These are phyloP conservation scores for Schrankia costaestrigalis DNA, from an alignment of 2,888 invertebrate genomes.

Conservation along the genomic window DNA sequence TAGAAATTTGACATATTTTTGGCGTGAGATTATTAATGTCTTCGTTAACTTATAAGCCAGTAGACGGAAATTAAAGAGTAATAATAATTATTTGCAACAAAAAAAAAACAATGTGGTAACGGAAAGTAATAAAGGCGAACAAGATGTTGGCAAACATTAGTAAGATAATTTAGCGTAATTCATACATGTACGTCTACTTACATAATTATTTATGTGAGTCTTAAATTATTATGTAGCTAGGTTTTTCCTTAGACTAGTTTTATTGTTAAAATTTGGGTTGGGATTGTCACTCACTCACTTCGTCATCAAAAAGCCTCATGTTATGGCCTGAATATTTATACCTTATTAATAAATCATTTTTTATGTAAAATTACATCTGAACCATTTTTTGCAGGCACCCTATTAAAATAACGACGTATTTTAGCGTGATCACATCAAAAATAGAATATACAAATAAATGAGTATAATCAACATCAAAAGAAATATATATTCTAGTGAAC, in stretches of 20 bases:
- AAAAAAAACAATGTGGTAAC: too few relatives aligned
- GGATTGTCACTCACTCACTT: too few relatives aligned
- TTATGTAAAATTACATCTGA: constrained; percentile 41
- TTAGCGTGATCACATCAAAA: constrained; percentile 47
- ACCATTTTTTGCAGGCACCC: constrained; percentile 41
- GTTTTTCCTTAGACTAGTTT: too few relatives aligned
- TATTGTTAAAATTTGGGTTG: too few relatives aligned
- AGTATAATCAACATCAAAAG: constrained; percentile 70
- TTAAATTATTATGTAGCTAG: too few relatives aligned
- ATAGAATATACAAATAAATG: constrained; percentile 61
- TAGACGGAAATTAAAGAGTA: not conserved
- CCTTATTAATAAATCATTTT: constrained; percentile 49
- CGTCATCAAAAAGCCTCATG: too few relatives aligned
- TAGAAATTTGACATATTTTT: too few relatives aligned
- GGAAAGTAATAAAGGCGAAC: not conserved
- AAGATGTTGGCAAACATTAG: not conserved
- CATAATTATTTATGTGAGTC: too few relatives aligned
- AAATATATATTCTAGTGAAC: constrained; percentile 55
- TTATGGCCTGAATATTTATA: too few relatives aligned
- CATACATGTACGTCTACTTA: too few relatives aligned
- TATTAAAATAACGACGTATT: constrained; percentile 55
- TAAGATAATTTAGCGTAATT: not conserved
- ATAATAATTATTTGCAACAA: too few relatives aligned
- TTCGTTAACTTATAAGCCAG: not conserved
- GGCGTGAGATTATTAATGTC: too few relatives aligned